Evolutionary conservation across 2,888 invertebrate species (phyloP), one percentile per base, ranked within the genome.

Genomic region (Flexamia atlantica): DNA sequence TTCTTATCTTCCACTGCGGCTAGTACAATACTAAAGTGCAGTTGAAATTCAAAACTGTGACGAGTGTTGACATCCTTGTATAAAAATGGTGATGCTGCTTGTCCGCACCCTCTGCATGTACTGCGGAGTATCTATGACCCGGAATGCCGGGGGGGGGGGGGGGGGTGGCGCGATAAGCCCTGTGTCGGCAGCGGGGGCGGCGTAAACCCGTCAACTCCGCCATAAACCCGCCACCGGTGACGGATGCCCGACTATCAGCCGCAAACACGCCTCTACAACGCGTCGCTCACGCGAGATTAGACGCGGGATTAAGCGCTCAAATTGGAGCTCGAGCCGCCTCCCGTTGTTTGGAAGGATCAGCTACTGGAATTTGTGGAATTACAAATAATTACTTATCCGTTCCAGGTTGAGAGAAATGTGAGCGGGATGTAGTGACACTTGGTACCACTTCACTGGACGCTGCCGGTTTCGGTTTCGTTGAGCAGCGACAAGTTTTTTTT

Each of bases 201-300:
- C 14, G 64, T 64, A 64, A 64, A 64, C 28, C 28, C 25, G 64
- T 64, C 64, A 64, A 5, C 64, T 28, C 9, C 23, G 5, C 30
- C 64, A 30, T 64, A 64, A 64, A 64, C 64, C 64, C 64, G 64
- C 64, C 64, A 64, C 64, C 28, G 14, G 64, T 64, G 64, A 64
- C 64, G 64, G 64, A 64, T 64, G 64, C 64, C 20, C 64, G 64
- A 28, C 64, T 64, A 64, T 64, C 64, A 64, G 7, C 64, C 64
- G 53, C 53, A 64, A 64, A 64, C 64, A 64, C 64, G 64, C 30
- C 30, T 28, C 30, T 28, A 14, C 7, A 17, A 12, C 4, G 28
- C 28, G 28, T 30, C 5, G 28, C 30, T 30, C 28, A 3, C 57
- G 23, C 9, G 57, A 7, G 64, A 64, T 64, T 64, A 64, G 64